Conservation (phyloP, 2,113 vertebrate species). For the Gasterosteus nipponicus region DNA sequence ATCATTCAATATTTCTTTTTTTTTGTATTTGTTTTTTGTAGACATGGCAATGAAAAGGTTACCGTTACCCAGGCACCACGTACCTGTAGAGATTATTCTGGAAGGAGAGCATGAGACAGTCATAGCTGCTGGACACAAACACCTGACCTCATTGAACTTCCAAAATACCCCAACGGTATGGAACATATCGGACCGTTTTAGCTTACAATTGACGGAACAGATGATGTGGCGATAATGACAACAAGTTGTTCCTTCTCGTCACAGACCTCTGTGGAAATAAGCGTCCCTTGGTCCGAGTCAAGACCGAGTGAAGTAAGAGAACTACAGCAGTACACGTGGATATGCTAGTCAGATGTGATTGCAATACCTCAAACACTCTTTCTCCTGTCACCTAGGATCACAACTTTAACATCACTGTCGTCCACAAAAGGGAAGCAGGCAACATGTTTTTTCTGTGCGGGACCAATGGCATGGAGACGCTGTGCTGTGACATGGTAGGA, state of each 20-base stretch:
- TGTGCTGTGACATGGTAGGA: conserved; percentile 72
- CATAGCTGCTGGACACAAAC: conserved; percentile 13
- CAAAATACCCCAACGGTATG: conserved; percentile 9
- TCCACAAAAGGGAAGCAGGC: conserved; percentile 24
- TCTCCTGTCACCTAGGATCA: conserved; percentile 44
- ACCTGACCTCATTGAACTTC: conserved; percentile 46
- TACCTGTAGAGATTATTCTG: conserved; percentile 37
- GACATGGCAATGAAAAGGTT: conserved; percentile 4
- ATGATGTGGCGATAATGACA: neutral
- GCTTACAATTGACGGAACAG: neutral
- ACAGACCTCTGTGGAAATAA: conserved; percentile 24
- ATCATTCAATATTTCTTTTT: neutral
- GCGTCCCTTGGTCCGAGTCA: conserved; percentile 12
- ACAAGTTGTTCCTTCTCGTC: neutral
- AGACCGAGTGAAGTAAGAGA: conserved; percentile 11
- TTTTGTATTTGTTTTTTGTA: neutral
- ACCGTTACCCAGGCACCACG: neutral
- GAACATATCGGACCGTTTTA: neutral
- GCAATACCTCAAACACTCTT: neutral
- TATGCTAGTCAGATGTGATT: neutral
- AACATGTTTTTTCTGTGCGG: conserved; percentile 61
- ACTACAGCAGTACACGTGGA: neutral
- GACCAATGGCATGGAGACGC: rapidly evolving
- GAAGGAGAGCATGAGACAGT: neutral
- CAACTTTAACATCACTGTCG: conserved; percentile 47